Base-by-base conservation (phyloP, 2,113 vertebrate species). In the Pseudopipra pipra region DNA sequence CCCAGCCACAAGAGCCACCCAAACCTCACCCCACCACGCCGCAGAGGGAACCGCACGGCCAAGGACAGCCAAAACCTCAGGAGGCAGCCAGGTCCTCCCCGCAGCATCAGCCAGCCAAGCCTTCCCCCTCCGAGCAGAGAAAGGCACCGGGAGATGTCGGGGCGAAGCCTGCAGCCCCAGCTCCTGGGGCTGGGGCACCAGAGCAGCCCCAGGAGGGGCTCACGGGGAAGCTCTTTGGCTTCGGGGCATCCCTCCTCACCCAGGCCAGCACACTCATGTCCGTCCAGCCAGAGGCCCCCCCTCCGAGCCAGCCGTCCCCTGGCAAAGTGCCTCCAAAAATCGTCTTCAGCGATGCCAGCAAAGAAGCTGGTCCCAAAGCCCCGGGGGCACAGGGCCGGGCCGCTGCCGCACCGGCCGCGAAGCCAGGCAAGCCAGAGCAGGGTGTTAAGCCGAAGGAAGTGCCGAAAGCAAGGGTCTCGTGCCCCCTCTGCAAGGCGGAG, bases 231-330 rank as follows among this genome's bases (percentile, higher is more conserved):
- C 98, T 99, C 84, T 99, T 99, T 2, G 99, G 99, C 74, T 99
- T 99, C 5, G 99, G 99, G 27, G 99, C 99, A 0, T 99, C 99
- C 25, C 98, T 99, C 33, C 97, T 99, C 86, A 99, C 99, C 97
- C 99, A 99, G 97, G 99, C 99, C 12, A 99, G 98, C 96, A 99
- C 98, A 8, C 98, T 99, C 18, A 99, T 99, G 97, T 99, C 99
- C 17, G 99, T 98, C 85, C 99, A 98, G 97, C 99, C 98, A 31
- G 98, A 99, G 73, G 95, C 98, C 41, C 97, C 98, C 2, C 68
- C 98, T 80, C 98, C 98, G 6, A 98, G 98, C 78, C 99, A 99
- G 94, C 98, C 97, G 4, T 97, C 98, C 78, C 98, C 99, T 93
- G 98, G 98, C 81, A 99, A 99, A 98, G 98, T 98, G 77, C 98